These are phyloP conservation scores for Acheta domesticus DNA, from an alignment of 2,888 invertebrate genomes.

Conservation along the genomic window DNA sequence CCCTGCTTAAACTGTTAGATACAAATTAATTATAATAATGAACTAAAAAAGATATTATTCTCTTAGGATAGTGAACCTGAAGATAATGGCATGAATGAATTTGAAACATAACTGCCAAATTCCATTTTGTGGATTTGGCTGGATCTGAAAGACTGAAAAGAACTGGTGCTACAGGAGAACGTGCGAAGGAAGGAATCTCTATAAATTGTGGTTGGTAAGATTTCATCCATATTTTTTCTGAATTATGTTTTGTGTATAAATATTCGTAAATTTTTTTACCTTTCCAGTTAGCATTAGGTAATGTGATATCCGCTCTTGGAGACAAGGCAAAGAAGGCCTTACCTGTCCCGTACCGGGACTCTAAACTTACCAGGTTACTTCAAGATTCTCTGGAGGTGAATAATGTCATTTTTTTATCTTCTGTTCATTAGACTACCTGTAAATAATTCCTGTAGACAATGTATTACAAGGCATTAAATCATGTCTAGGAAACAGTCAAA, in stretches of 20 bases:
- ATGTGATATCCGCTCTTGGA: constrained; percentile 96
- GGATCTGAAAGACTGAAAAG: constrained; percentile 95
- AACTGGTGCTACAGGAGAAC: constrained; percentile 95
- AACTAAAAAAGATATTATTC: background rate
- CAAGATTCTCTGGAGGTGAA: constrained; percentile 92
- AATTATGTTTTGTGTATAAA: background rate
- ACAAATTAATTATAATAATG: too few species aligned
- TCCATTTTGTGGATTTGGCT: constrained; percentile 98
- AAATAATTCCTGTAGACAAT: background rate
- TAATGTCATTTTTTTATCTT: background rate
- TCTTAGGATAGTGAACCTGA: constrained; percentile 21
- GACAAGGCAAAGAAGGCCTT: constrained; percentile 82
- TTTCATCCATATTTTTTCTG: background rate
- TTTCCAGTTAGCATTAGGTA: constrained; percentile 80
- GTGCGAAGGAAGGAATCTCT: constrained; percentile 95
- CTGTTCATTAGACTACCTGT: background rate
- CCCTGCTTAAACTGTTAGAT: too few species aligned
- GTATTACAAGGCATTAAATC: background rate
- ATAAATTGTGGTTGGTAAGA: constrained; percentile 86
- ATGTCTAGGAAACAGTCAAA: constrained; percentile 77
- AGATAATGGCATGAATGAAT: constrained; percentile 55
- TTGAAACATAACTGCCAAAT: constrained; percentile 92
- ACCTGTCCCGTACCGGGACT: constrained; percentile 96
- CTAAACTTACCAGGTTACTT: constrained; percentile 89
- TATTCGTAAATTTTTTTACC: background rate